Conservation (phyloP, 2,113 vertebrate genomes). For the Muntiacus muntjak region DNA sequence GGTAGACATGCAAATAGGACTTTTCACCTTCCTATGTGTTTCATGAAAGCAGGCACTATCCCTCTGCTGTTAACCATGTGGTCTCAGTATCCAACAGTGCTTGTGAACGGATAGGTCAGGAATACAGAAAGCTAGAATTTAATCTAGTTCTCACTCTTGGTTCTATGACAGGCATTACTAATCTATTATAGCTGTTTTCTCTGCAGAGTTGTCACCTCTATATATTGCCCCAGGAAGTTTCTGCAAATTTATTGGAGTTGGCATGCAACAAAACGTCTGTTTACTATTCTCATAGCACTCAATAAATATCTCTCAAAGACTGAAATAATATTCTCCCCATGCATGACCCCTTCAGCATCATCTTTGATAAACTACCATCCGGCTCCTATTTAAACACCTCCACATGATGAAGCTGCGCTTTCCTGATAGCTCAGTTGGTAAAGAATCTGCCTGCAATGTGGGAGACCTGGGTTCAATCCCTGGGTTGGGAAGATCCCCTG, state of each 20-base stretch:
- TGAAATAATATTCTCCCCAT: not conserved
- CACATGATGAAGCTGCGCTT: not conserved
- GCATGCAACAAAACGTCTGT: not conserved
- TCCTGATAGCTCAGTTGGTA: not conserved
- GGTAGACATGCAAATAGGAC: not conserved
- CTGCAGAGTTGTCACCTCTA: not conserved
- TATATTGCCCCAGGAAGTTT: not conserved
- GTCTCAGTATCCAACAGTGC: not conserved
- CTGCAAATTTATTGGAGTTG: not conserved
- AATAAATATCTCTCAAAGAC: not conserved
- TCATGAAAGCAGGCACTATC: not conserved
- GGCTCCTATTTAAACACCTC: not conserved
- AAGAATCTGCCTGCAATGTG: not conserved
- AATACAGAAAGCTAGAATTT: not conserved
- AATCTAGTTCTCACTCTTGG: not conserved
- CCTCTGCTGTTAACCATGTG: not conserved
- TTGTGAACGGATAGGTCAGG: not conserved
- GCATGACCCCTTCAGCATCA: not conserved
- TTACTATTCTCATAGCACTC: not conserved
- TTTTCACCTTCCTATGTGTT: not conserved
- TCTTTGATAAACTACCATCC: constrained; percentile 2
- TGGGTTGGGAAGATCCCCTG: not conserved
- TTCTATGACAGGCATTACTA: not conserved
- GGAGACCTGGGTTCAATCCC: not conserved
- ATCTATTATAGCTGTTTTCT: not conserved